A percentile compares a stretch with the other conserved stretches of the same genome.
Conservation (phyloP, 2,888 invertebrate species). For the Cordilura impudica region DNA sequence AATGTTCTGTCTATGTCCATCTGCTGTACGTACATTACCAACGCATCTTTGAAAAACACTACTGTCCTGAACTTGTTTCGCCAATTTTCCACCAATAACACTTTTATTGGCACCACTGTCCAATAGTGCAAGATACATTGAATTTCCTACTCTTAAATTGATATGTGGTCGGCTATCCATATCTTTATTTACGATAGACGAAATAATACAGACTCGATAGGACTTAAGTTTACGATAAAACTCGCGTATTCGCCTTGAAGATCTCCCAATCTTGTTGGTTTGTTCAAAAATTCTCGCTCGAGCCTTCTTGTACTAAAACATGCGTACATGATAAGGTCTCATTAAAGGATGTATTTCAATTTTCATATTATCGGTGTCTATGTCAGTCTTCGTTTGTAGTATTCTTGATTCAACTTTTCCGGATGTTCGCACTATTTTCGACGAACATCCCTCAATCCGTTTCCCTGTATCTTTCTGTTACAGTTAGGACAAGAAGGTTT, state of each 20-base stretch:
- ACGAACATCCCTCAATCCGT: conserved; percentile 24
- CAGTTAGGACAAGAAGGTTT: conserved; percentile 16
- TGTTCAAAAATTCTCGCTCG: conserved; percentile 2
- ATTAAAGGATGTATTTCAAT: neutral
- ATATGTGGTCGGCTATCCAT: conserved; percentile 2
- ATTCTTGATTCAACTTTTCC: too few species aligned
- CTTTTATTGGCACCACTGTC: conserved; percentile 20
- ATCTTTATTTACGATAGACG: neutral
- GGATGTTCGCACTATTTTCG: conserved; percentile 28
- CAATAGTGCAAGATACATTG: neutral
- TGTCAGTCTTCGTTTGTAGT: too few species aligned
- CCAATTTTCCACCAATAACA: conserved; percentile 9
- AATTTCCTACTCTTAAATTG: neutral
- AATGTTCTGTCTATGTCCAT: neutral
- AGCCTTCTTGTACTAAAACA: neutral
- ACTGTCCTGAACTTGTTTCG: neutral
- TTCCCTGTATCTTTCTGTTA: neutral
- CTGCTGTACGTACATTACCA: neutral
- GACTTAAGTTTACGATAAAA: conserved; percentile 4
- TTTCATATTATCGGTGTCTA: too few species aligned
- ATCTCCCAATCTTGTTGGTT: neutral
- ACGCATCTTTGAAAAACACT: neutral
- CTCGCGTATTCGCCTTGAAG: conserved; percentile 13
- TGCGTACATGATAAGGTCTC: conserved; percentile 3
- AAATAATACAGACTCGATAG: neutral